Evolutionary conservation across 2,888 invertebrate species (phyloP).

Genomic region (Emmelina monodactyla): DNA sequence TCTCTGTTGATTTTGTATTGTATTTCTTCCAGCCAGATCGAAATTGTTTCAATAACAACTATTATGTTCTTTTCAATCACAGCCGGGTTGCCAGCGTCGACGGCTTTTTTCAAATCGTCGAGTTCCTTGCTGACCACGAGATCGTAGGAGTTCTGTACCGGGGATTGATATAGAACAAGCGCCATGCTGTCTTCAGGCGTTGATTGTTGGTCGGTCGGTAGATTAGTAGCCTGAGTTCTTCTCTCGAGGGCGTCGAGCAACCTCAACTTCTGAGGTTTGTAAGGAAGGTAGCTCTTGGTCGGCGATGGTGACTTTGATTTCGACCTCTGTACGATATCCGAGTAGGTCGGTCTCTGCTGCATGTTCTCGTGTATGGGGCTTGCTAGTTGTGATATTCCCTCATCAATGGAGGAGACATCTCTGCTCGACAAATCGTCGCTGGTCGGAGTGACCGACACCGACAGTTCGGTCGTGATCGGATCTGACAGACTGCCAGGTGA

Average conservation of each 20-base stretch:
- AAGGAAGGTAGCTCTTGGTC: slow-evolving; percentile 30
- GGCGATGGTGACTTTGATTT: slow-evolving; percentile 61
- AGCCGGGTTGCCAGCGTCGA: slow-evolving; percentile 62
- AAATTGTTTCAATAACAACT: slow-evolving; percentile 80
- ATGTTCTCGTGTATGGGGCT: slow-evolving; percentile 21
- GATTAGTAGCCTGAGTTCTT: slow-evolving; percentile 35
- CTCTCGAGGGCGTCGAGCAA: slow-evolving; percentile 44
- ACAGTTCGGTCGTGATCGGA: slow-evolving; percentile 56
- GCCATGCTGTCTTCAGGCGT: slow-evolving; percentile 33
- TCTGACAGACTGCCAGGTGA: slow-evolving; percentile 59
- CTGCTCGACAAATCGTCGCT: slow-evolving; percentile 48
- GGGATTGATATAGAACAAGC: slow-evolving; percentile 42
- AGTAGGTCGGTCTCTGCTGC: slow-evolving; percentile 42
- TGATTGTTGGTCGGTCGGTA: slow-evolving; percentile 25
- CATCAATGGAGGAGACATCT: slow-evolving; percentile 51
- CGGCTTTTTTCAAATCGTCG: slow-evolving; percentile 63
- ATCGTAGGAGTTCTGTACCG: slow-evolving; percentile 49
- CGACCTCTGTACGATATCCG: slow-evolving; percentile 56
- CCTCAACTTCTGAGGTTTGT: slow-evolving; percentile 40
- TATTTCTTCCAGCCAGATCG: slow-evolving; percentile 85
- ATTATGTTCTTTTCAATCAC: slow-evolving; percentile 75
- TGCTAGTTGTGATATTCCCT: slow-evolving; percentile 50
- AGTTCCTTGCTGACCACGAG: slow-evolving; percentile 69
- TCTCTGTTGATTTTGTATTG: slow-evolving; percentile 75
- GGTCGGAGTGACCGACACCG: slow-evolving; percentile 47